These are phyloP conservation scores for Hippocampus kuda DNA, from an alignment of 2,797 vertebrate species.

Conservation along the genomic window DNA sequence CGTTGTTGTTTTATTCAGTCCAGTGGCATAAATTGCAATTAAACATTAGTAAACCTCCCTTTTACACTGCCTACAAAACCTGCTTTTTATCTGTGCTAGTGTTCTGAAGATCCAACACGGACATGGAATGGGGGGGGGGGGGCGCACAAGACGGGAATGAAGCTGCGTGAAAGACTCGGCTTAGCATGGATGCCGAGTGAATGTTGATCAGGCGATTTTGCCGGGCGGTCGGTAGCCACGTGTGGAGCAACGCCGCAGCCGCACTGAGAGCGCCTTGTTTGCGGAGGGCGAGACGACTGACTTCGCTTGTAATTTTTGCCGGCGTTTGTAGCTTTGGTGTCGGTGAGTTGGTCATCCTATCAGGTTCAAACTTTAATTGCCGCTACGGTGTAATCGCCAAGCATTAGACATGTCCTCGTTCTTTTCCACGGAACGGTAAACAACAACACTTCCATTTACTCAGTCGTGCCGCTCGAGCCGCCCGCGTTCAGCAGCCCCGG, in stretches of 20 bases:
- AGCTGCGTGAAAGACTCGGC: slow-evolving; percentile 14
- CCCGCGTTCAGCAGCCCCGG: neutral
- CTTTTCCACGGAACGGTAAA: neutral
- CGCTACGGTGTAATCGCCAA: neutral
- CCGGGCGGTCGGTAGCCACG: slow-evolving; percentile 33
- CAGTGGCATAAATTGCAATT: too few species aligned
- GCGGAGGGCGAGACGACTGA: slow-evolving; percentile 21
- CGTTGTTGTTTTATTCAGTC: too few species aligned
- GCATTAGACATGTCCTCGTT: neutral
- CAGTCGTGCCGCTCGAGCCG: neutral
- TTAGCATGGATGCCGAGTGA: slow-evolving; percentile 26
- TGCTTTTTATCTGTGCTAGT: neutral
- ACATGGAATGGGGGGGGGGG: slow-evolving; percentile 10
- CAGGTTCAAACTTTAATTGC: neutral
- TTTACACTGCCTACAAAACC: neutral
- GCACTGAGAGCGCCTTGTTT: slow-evolving; percentile 59
- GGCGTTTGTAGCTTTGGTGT: neutral
- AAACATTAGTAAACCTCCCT: neutral
- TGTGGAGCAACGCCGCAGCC: slow-evolving; percentile 22
- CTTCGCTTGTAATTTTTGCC: neutral
- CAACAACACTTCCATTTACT: neutral
- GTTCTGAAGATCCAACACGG: neutral
- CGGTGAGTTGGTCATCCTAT: neutral
- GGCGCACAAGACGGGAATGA: neutral
- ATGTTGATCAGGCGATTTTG: slow-evolving; percentile 44